Evolutionary conservation across 2,797 vertebrate genomes (phyloP).

Genomic region (Iguana delicatissima): DNA sequence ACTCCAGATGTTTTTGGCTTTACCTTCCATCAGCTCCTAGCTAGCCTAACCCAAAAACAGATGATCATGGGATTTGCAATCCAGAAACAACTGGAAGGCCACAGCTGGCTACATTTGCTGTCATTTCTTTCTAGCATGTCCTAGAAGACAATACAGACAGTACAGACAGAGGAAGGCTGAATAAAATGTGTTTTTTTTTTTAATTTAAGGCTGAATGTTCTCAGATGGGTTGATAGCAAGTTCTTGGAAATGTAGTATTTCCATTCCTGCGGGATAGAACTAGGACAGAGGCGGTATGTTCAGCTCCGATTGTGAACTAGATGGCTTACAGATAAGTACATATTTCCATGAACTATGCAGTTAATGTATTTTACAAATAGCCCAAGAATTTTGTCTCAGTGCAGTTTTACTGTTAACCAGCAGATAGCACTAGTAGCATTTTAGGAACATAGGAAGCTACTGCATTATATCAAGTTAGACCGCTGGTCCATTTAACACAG

Average conservation of each 20-base stretch:
- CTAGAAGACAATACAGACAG: too few relatives aligned
- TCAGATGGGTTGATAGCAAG: neutral
- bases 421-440: constrained; percentile 69
- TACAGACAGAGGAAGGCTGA: neutral
- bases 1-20: neutral
- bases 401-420: constrained; percentile 60
- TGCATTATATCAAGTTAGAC: too few relatives aligned
- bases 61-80: too few relatives aligned
- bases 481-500: neutral
- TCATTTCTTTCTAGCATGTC: too few relatives aligned
- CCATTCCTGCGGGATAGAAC: neutral
- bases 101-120: too few relatives aligned
- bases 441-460: neutral
- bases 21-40: neutral
- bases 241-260: neutral
- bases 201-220: neutral
- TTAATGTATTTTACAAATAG: neutral
- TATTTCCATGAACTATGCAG: neutral
- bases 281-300: neutral
- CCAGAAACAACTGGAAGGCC: too few relatives aligned
- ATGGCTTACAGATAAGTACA: neutral
- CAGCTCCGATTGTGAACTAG: neutral
- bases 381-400: neutral
- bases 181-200: neutral
- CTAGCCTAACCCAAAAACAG: too few relatives aligned